These are phyloP conservation scores for Limnodromus scolopaceus DNA, from an alignment of 2,797 vertebrate species.

Conservation along the genomic window DNA sequence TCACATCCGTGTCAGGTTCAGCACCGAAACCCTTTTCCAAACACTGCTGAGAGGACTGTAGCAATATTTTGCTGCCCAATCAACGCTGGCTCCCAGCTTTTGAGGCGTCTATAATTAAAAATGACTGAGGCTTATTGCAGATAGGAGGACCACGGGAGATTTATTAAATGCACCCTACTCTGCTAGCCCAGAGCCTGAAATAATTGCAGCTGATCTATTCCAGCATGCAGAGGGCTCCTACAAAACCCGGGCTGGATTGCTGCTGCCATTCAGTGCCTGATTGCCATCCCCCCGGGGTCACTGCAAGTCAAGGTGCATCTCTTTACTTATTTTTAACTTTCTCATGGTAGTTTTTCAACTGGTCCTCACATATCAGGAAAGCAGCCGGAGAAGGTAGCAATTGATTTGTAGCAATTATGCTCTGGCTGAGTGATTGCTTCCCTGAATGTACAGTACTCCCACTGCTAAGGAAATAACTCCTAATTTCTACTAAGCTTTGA, in stretches of 20 bases:
- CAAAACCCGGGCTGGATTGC: constrained; percentile 40
- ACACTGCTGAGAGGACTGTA: background rate
- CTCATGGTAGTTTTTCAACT: background rate
- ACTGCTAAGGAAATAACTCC: constrained; percentile 53
- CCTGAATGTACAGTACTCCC: background rate
- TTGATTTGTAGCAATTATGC: constrained; percentile 21
- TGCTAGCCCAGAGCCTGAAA: constrained; percentile 28
- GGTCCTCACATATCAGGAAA: background rate
- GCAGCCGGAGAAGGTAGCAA: background rate
- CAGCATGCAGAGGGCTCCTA: background rate
- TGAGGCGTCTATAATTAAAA: constrained; percentile 7
- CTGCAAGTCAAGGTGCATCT: background rate
- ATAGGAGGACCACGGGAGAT: background rate
- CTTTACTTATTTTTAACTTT: background rate
- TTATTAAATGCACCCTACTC: constrained; percentile 58
- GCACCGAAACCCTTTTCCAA: background rate
- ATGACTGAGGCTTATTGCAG: constrained; percentile 41
- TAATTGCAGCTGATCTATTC: constrained; percentile 44
- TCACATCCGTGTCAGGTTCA: background rate
- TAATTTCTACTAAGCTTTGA: constrained; percentile 37
- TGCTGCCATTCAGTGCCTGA: background rate
- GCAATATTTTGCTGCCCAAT: constrained; percentile 34
- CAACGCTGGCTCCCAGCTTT: background rate
- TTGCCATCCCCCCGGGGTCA: background rate
- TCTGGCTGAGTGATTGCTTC: constrained; percentile 10